Percentiles rank a stretch among this genome's conserved stretches.
Conservation (phyloP, 1,140 invertebrate species). For the Venturia canescens region DNA sequence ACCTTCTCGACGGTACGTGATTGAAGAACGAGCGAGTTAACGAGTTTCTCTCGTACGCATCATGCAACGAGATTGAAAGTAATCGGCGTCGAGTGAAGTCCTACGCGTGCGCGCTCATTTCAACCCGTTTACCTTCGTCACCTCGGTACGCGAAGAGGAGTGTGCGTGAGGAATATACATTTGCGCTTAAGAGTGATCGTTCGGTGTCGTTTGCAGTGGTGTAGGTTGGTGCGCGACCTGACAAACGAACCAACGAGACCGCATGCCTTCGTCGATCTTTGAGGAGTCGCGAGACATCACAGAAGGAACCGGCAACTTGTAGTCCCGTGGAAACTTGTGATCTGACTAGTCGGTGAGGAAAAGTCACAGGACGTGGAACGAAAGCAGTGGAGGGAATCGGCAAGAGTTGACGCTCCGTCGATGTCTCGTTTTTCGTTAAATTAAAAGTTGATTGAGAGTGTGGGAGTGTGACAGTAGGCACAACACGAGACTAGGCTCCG, state of each 20-base stretch:
- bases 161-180: background rate
- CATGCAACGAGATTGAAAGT: conserved; percentile 19
- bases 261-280: background rate
- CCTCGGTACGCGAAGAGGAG: background rate
- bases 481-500: conserved; percentile 40
- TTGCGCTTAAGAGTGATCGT: background rate
- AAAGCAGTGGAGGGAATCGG: background rate
- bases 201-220: background rate
- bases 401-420: background rate
- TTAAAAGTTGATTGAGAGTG: background rate
- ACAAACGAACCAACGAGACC: background rate
- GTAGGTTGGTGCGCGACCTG: background rate
- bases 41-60: background rate
- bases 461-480: background rate
- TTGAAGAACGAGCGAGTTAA: conserved; percentile 15
- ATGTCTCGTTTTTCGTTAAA: background rate
- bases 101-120: background rate
- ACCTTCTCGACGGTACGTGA: background rate
- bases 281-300: background rate
- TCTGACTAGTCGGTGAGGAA: background rate
- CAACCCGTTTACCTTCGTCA: conserved; percentile 24
- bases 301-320: background rate
- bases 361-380: background rate
- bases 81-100: conserved; percentile 6
- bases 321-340: background rate